Percentiles rank a stretch among this genome's conserved stretches.
Conservation (phyloP, 2,888 invertebrate genomes). For the Drosophila demipolita region DNA sequence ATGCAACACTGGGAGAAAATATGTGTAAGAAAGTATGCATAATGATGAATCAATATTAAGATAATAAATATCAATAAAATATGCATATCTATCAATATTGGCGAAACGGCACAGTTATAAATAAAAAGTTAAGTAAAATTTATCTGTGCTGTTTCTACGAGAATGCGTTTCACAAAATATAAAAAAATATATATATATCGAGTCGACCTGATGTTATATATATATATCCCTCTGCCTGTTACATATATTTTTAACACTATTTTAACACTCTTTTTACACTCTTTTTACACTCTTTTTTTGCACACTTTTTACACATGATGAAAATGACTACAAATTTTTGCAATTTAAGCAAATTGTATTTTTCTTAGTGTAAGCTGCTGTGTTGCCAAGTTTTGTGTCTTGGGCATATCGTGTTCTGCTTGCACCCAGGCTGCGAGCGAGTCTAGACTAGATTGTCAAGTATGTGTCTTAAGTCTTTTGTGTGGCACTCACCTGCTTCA, state of each 20-base stretch:
- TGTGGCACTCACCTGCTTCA: constrained; percentile 87
- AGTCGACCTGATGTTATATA: too few relatives aligned
- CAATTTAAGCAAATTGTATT: neutral
- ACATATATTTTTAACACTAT: too few relatives aligned
- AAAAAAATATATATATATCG: neutral
- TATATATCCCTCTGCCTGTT: neutral
- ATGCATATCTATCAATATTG: neutral
- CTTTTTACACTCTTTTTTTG: too few relatives aligned
- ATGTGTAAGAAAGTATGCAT: neutral
- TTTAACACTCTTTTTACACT: too few relatives aligned
- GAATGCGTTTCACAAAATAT: neutral
- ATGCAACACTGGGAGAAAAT: neutral
- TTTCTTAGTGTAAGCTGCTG: neutral
- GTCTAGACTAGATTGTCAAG: constrained; percentile 24
- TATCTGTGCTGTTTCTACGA: neutral
- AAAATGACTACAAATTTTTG: neutral
- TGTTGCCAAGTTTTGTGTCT: neutral
- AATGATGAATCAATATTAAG: neutral
- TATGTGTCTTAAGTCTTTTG: constrained; percentile 67
- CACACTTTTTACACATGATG: too few relatives aligned
- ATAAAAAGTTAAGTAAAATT: neutral
- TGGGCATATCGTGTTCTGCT: neutral
- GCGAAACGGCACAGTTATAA: neutral
- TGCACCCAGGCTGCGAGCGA: neutral
- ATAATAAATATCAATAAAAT: neutral